Evolutionary conservation across 1,140 invertebrate genomes (phyloP), one percentile per base, ranked within the genome.

Genomic region (Drosophila lacteicornis): DNA sequence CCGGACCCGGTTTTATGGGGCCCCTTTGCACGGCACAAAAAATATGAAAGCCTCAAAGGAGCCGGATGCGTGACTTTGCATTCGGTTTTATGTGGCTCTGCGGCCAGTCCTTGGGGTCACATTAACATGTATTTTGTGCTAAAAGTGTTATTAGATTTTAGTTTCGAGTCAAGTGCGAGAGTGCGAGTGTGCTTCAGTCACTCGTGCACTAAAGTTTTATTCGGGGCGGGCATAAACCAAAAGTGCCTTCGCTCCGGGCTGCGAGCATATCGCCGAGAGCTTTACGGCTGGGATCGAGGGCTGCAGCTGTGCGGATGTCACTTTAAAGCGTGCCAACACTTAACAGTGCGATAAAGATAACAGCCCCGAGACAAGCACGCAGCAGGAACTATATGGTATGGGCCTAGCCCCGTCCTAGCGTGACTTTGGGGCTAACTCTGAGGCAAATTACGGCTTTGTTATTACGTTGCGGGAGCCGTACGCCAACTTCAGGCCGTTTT

Each of bases 71-170:
- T 88, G 85, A 88, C 76, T 79, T 79, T 79, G 76, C 76, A 79
- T 79, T 79, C 25, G 69, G 53, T 73, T 79, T 79, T 79, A 79
- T 79, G 75, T 56, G 49, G 67, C 67, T 40, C 58, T 65, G 75
- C 36, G 59, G 76, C 75, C 40, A 47, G 70, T 88, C 86, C 85
- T 88, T 79, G 69, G 85, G 85, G 85, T 74, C 81, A 79, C 86
- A 88, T 88, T 88, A 88, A 90, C 85, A 88, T 88, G 85, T 88
- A 88, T 88, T 88, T 74, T 88, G 85, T 85, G 82, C 85, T 88
- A 88, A 88, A 88, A 88, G 85, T 88, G 85, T 91, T 88, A 88
- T 88, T 88, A 88, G 85, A 88, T 88, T 88, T 88, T 88, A 88
- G 85, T 91, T 88, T 90, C 85, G 80, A 88, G 85, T 88, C 85